Base-by-base conservation (phyloP, 2,888 invertebrate genomes). In the Cremastobaeus sp. region DNA sequence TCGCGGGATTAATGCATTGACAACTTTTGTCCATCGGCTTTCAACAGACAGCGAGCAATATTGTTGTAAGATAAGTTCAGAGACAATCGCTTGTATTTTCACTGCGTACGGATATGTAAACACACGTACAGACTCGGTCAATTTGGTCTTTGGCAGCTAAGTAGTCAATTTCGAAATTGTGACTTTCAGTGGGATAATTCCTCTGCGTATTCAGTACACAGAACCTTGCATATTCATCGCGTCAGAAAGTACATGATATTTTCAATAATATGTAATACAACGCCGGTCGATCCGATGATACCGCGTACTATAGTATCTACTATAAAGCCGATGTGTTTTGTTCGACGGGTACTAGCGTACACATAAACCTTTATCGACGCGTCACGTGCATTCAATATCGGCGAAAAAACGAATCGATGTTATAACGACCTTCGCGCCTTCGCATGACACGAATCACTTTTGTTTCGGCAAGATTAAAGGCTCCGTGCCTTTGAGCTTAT, bases 311-410 rank as follows among this genome's bases (percentile, higher is more conserved):
- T 50, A 50, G 50, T 41, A 62, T 62, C 50, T 47, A 62, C 39
- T 28, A n/a, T 39, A 18, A 21, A 15, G 18, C 18, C 25, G 57
- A 20, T 20, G 37, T 41, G n/a, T 37, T 35, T 28, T 15, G 9
- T 20, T 3, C 32, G 9, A 32, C 5, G 9, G 3, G 11, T n/a
- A 17, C 3, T 37, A 28, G 17, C 14, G 41, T 8, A 32, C 21
- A 12, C 35, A 64, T 50, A 21, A 64, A 52, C 32, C 50, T 43
- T 52, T 64, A 64, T 52, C 43, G 43, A 52, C 25, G 21, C 41
- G 50, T 64, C 41, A 64, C 32, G 35, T 28, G 48, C 50, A 62
- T 20, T 54, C 43, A n/a, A 37, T 64, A 64, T 64, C 54, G 45
- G 12, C 28, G 28, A 30, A 41, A 12, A 35, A 55, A 55, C 55